A percentile compares a stretch with the other conserved stretches of the same genome.
Conservation (phyloP, 2,113 vertebrate genomes). For the Lagopus muta region DNA sequence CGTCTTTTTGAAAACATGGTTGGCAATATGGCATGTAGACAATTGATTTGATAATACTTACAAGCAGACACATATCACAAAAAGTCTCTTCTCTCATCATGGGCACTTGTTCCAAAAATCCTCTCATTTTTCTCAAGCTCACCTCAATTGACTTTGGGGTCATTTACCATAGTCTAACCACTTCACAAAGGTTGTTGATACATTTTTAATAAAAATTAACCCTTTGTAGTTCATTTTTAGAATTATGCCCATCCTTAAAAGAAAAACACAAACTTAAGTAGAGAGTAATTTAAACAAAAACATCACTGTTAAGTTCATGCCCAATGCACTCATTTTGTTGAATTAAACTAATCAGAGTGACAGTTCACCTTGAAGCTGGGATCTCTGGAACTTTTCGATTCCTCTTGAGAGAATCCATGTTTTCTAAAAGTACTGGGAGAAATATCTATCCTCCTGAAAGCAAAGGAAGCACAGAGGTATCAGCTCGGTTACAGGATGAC, state of each 20-base stretch:
- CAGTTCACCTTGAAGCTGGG: conserved; percentile 98
- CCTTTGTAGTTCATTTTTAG: conserved; percentile 95
- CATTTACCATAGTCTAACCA: conserved; percentile 97
- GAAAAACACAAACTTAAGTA: conserved; percentile 95
- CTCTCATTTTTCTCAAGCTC: conserved; percentile 94
- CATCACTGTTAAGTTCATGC: conserved; percentile 86
- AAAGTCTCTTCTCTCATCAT: conserved; percentile 95
- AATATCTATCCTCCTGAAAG: conserved; percentile 96
- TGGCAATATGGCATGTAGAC: conserved; percentile 84
- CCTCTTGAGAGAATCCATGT: conserved; percentile 95
- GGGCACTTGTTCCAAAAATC: conserved; percentile 96
- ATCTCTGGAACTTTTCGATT: conserved; percentile 93
- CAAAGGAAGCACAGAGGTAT: background rate
- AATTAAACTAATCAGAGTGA: conserved; percentile 81
- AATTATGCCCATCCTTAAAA: conserved; percentile 94
- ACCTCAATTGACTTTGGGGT: conserved; percentile 94
- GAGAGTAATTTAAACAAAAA: conserved; percentile 92
- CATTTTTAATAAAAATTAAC: conserved; percentile 95
- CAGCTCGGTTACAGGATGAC: background rate
- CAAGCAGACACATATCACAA: conserved; percentile 92
- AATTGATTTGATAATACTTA: conserved; percentile 96
- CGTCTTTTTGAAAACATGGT: conserved; percentile 84
- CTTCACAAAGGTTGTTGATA: conserved; percentile 93
- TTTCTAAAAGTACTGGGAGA: conserved; percentile 99
- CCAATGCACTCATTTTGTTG: conserved; percentile 82